These are phyloP conservation scores for Denticeps clupeoides DNA, from an alignment of 2,797 vertebrate species.

Conservation along the genomic window DNA sequence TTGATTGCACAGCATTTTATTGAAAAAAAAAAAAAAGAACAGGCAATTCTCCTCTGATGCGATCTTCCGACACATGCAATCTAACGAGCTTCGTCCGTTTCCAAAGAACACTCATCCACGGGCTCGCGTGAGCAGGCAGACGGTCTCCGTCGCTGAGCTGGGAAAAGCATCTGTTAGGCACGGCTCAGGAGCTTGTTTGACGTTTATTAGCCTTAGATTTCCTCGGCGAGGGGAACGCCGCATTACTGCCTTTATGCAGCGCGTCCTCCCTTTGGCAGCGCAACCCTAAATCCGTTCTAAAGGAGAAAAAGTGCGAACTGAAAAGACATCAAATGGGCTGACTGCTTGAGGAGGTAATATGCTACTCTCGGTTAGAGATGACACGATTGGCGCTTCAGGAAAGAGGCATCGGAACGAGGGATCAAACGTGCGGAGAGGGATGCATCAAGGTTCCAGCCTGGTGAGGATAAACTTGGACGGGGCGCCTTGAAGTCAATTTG, in stretches of 20 bases:
- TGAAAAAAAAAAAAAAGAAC: constrained; percentile 57
- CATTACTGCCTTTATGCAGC: constrained; percentile 54
- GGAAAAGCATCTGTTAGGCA: constrained; percentile 72
- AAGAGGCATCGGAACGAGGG: constrained; percentile 49
- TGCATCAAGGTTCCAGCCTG: too few relatives aligned
- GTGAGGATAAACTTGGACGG: too few relatives aligned
- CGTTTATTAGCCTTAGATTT: constrained; percentile 63
- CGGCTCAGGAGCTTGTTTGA: constrained; percentile 54
- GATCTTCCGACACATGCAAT: constrained; percentile 62
- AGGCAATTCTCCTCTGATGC: constrained; percentile 46
- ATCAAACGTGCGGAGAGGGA: too few relatives aligned
- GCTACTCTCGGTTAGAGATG: constrained; percentile 61
- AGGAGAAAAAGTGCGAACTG: constrained; percentile 44
- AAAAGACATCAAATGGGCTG: constrained; percentile 44
- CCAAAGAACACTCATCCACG: constrained; percentile 51
- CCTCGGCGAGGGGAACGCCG: constrained; percentile 48
- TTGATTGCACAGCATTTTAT: constrained; percentile 40
- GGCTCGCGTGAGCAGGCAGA: constrained; percentile 52
- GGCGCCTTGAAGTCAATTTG: too few relatives aligned
- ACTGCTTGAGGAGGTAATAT: constrained; percentile 51
- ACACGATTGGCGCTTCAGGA: constrained; percentile 54
- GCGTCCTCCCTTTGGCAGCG: constrained; percentile 51
- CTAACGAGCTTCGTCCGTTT: constrained; percentile 69
- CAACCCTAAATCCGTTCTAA: constrained; percentile 68
- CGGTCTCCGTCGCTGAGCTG: constrained; percentile 50